Evolutionary conservation across 1,140 invertebrate species (phyloP).

Genomic region (Drosophila mauritiana): DNA sequence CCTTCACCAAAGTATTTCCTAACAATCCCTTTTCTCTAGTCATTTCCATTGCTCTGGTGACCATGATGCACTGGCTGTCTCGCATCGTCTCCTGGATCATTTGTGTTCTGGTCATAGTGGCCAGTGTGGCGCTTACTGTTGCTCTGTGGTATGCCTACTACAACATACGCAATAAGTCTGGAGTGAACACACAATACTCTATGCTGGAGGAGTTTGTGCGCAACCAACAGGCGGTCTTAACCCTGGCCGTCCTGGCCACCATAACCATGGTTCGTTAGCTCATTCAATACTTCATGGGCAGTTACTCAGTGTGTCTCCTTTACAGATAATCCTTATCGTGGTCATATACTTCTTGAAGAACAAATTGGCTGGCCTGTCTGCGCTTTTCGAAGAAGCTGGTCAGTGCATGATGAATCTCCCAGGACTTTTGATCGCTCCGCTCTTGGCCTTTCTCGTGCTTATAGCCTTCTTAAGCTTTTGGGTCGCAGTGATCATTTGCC

Average conservation of each 20-base stretch:
- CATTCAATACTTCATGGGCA: not conserved
- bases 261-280: constrained; percentile 86
- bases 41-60: constrained; percentile 92
- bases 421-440: constrained; percentile 93
- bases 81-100: constrained; percentile 94
- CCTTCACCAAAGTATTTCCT: not conserved
- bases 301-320: constrained; percentile 38
- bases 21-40: constrained; percentile 85
- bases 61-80: constrained; percentile 93
- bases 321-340: constrained; percentile 91
- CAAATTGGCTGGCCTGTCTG: constrained; percentile 91
- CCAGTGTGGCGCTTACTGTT: constrained; percentile 90
- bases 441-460: constrained; percentile 93
- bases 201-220: constrained; percentile 91
- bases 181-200: constrained; percentile 55
- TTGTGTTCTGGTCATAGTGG: constrained; percentile 91
- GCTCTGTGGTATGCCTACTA: constrained; percentile 96
- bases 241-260: constrained; percentile 94
- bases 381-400: constrained; percentile 94
- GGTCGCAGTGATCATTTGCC: constrained; percentile 91
- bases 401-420: constrained; percentile 93
- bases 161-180: constrained; percentile 88
- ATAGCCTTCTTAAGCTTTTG: constrained; percentile 93
- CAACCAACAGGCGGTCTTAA: constrained; percentile 93
- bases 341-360: constrained; percentile 92